Evolutionary conservation across 2,888 invertebrate genomes (phyloP), one percentile per base, ranked within the genome.

Genomic region (Platycnemis pennipes): DNA sequence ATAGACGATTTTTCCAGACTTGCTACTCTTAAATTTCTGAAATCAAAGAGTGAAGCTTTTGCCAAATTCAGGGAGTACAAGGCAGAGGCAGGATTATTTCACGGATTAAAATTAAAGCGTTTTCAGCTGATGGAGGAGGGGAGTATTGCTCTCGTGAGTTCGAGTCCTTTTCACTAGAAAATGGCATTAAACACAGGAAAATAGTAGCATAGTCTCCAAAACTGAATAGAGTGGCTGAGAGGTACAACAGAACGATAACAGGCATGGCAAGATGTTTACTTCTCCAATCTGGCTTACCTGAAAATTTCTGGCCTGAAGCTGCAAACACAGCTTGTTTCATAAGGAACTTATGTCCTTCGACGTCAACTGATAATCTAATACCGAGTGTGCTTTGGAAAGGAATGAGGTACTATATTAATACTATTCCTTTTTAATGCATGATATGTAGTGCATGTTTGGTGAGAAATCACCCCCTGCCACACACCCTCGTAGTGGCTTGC

Each of bases 291-390:
- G 94, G 94, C 11, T 77, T 95, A 22, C 94, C 94, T 42, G 87
- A 94, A 13, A 46, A 31, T 16, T 95, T 95, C 37, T 96, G 95
- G 95, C 95, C 95, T 8, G 95, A 95, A 94, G 95, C 95, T 16
- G 94, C 95, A 19, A 94, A 94, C 16, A 95, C 94, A 37, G 94
- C 95, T 19, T 94, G 95, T 3, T 95, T 95, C 87, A 45, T 95
- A 37, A 94, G 94, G n/a, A 96, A 96, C 86, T 46, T 95, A 69
- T 44, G 95, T 22, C 94, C 95, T 53, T 53, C 53, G 1, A 7
- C 53, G 1, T 53, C 53, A 53, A 53, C 19, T 3, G 19, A 53
- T 2, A 53, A 53, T 53, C 53, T 16, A 53, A 53, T 53, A 53
- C 2, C 53, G 19, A 53, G 53, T 53, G 1, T 1, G 8, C 53